Evolutionary conservation across 30 jellyfish, hydroid and myxozoan genomes (phyloP).

Genomic region (Turritopsis rubra): DNA sequence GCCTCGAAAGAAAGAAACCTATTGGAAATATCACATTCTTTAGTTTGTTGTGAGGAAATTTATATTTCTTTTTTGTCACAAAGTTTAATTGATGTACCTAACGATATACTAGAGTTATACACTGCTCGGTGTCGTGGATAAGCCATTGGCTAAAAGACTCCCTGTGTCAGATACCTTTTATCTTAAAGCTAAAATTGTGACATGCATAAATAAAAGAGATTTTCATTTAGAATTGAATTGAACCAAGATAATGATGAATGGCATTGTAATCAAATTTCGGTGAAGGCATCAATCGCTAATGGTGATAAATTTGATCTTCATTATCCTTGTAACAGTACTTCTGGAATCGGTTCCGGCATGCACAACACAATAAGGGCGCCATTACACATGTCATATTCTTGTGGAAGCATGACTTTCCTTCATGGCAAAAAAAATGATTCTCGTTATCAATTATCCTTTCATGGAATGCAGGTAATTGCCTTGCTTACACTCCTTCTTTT

Average conservation of each 20-base stretch:
- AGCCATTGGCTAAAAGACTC: too few relatives aligned
- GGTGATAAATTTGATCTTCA: not conserved
- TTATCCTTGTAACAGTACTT: not conserved
- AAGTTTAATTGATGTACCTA: too few relatives aligned
- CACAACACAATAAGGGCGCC: conserved; percentile 23
- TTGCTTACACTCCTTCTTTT: not conserved
- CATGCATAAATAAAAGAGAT: too few relatives aligned
- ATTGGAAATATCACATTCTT: not conserved
- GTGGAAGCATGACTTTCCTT: conserved; percentile 13
- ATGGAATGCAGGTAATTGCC: conserved; percentile 27
- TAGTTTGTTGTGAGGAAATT: not conserved
- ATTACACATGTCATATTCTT: conserved; percentile 7
- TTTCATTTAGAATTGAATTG: conserved; percentile 17
- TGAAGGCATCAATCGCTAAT: not conserved
- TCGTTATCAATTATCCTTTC: not conserved
- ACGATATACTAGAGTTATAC: too few relatives aligned
- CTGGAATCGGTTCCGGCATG: not conserved
- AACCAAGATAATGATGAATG: conserved; percentile 8
- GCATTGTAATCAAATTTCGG: conserved; percentile 5
- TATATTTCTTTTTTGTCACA: not conserved
- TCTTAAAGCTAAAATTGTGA: too few relatives aligned
- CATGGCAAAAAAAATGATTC: not conserved
- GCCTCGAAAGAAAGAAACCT: not conserved
- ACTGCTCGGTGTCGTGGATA: too few relatives aligned
- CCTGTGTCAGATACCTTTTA: too few relatives aligned